These are phyloP conservation scores for Trachelipus rathkii DNA, from an alignment of 1,140 invertebrate species.

Conservation along the genomic window DNA sequence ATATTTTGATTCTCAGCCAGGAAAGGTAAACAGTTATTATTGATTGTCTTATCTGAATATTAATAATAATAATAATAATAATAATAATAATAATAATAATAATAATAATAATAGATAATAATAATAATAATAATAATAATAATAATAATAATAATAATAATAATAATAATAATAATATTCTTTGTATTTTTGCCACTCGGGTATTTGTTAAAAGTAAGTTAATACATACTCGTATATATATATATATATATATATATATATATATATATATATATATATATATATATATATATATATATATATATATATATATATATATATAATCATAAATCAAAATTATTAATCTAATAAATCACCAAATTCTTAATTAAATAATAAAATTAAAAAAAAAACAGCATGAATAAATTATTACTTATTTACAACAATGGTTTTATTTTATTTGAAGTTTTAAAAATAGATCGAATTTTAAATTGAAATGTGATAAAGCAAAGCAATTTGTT, in stretches of 20 bases:
- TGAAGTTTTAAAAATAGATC: not conserved
- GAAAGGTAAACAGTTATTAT: constrained; percentile 60
- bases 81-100: too few relatives aligned
- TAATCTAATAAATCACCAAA: too few relatives aligned
- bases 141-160: too few relatives aligned
- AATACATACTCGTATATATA: not conserved
- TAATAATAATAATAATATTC: not conserved
- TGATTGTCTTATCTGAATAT: too few relatives aligned
- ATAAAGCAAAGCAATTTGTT: too few relatives aligned
- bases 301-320: constrained; percentile 15
- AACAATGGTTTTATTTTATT: not conserved
- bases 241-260: constrained; percentile 7
- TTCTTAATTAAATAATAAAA: not conserved
- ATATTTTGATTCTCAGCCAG: constrained; percentile 80
- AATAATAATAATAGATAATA: too few relatives aligned
- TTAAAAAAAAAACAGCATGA: not conserved
- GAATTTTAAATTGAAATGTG: too few relatives aligned
- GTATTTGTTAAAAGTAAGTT: too few relatives aligned
- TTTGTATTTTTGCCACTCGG: not conserved
- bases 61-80: too few relatives aligned
- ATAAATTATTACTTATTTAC: too few relatives aligned
- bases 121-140: too few relatives aligned
- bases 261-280: constrained; percentile 15
- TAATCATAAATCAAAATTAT: too few relatives aligned
- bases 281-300: constrained; percentile 4